Evolutionary conservation across 2,888 invertebrate species (phyloP), one percentile per base, ranked within the genome.

Genomic region (Pammene aurita): DNA sequence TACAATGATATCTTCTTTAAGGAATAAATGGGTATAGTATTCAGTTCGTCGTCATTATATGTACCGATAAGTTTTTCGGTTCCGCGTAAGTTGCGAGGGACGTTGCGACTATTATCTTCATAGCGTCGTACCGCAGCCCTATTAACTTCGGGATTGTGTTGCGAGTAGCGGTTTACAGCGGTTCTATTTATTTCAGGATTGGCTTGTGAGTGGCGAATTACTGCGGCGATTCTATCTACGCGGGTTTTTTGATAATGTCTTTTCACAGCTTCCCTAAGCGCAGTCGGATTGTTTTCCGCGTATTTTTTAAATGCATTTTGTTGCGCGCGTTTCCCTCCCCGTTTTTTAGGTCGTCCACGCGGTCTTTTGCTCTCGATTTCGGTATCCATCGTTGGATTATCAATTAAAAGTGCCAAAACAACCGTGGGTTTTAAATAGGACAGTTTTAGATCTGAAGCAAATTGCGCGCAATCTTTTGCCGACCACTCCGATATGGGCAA

Each of bases 291-390:
- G 38, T 16, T n/a, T n/a, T n/a, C n/a, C n/a, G n/a, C n/a, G n/a
- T n/a, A n/a, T n/a, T n/a, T n/a, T n/a, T n/a, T n/a, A n/a, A n/a
- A n/a, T n/a, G n/a, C n/a, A n/a, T n/a, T n/a, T n/a, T n/a, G n/a
- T n/a, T n/a, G n/a, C n/a, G n/a, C n/a, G n/a, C 38, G 9, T 9
- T 5, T 6, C 38, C 56, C 16, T 16, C 10, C 14, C 38, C 13
- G 10, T 56, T 56, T 56, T 16, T 16, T 56, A 38, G 56, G 56
- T 56, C 56, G 56, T 16, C 56, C 55, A 7, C 35, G 38, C n/a
- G 55, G 14, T 55, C 35, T 35, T 35, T 14, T 13, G 10, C 14
- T 34, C 14, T 7, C 35, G 9, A 35, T 55, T 38, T 55, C 10
- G 14, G 0, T 14, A 38, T 56, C 56, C 38, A 56, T 38, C 10